phyloP scores from a whole-genome alignment of 1,140 invertebrate genomes.

The Drosophila parabipectinata region DNA sequence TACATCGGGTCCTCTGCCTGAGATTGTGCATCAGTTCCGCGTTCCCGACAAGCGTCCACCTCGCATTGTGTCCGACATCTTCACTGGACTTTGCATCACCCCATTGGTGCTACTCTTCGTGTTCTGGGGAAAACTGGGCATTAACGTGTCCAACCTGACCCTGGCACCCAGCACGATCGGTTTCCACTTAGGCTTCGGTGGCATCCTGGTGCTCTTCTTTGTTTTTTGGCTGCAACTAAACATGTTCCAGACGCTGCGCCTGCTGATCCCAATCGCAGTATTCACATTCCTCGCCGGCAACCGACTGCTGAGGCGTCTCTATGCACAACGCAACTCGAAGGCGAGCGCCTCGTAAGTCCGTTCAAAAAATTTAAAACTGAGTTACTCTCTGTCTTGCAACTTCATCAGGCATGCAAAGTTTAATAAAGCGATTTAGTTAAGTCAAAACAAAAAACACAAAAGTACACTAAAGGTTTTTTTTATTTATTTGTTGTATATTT shows the following conservation, averaged over 20 bases:
- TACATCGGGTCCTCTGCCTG: conserved; percentile 87
- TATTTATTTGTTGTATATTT: conserved; percentile 30
- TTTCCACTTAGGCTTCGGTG: conserved; percentile 94
- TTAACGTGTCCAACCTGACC: conserved; percentile 95
- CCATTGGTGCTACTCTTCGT: conserved; percentile 93
- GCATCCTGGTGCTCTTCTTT: conserved; percentile 94
- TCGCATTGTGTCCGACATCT: conserved; percentile 93
- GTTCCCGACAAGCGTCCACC: conserved; percentile 96
- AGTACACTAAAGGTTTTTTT: conserved; percentile 4
- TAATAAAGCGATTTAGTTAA: conserved; percentile 80
- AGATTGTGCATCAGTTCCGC: conserved; percentile 97
- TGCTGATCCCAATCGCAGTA: conserved; percentile 91
- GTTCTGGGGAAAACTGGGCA: conserved; percentile 94
- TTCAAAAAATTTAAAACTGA: conserved; percentile 36
- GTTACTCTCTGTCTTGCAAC: conserved; percentile 44
- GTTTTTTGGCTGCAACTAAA: conserved; percentile 96
- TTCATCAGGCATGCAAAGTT: conserved; percentile 45
- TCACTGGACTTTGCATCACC: conserved; percentile 92
- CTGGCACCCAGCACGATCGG: conserved; percentile 91
- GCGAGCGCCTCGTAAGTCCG: conserved; percentile 51
- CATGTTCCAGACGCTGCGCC: conserved; percentile 98
- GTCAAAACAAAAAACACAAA: conserved; percentile 36
- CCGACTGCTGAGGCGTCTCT: conserved; percentile 88
- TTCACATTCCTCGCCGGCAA: conserved; percentile 97
- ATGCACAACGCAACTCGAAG: conserved; percentile 65